Evolutionary conservation across 2,797 vertebrate species (phyloP).

Genomic region (Manis pentadactyla): DNA sequence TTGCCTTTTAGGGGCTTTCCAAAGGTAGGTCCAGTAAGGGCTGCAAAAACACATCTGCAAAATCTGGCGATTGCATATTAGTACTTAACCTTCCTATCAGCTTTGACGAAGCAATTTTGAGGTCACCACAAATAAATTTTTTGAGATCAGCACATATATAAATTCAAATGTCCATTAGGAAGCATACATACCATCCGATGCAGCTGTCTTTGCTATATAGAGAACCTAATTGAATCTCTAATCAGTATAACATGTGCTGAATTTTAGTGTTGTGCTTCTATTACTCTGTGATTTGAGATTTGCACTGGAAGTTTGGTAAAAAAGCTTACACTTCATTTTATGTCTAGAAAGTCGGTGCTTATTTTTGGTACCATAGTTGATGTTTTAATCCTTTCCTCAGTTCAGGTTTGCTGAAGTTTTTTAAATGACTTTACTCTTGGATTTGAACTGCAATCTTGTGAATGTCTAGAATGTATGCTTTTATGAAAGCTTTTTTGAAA

Average conservation of each 20-base stretch:
- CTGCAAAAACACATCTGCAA: not conserved
- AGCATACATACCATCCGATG: constrained; percentile 38
- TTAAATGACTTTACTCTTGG: constrained; percentile 34
- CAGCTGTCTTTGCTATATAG: constrained; percentile 83
- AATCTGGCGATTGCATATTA: constrained; percentile 2
- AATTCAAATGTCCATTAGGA: constrained; percentile 73
- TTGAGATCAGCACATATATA: constrained; percentile 78
- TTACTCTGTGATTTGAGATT: constrained; percentile 74
- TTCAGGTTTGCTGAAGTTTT: not conserved
- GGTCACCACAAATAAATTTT: constrained; percentile 60
- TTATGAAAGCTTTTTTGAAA: not conserved
- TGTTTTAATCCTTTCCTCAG: constrained; percentile 6
- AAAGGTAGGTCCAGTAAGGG: not conserved
- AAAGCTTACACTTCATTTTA: constrained; percentile 39
- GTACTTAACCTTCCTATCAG: constrained; percentile 60
- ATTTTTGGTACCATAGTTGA: constrained; percentile 21
- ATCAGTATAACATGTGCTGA: not conserved
- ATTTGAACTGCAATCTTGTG: constrained; percentile 18
- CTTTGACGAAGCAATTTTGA: constrained; percentile 67
- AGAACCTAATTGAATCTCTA: constrained; percentile 74
- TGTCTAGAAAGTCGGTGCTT: constrained; percentile 22
- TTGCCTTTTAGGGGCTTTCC: not conserved
- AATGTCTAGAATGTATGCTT: constrained; percentile 1
- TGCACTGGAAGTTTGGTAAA: constrained; percentile 66
- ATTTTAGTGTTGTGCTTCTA: constrained; percentile 66